phyloP scores from a whole-genome alignment of 2,113 vertebrate genomes.

The Callaeas wilsoni region DNA sequence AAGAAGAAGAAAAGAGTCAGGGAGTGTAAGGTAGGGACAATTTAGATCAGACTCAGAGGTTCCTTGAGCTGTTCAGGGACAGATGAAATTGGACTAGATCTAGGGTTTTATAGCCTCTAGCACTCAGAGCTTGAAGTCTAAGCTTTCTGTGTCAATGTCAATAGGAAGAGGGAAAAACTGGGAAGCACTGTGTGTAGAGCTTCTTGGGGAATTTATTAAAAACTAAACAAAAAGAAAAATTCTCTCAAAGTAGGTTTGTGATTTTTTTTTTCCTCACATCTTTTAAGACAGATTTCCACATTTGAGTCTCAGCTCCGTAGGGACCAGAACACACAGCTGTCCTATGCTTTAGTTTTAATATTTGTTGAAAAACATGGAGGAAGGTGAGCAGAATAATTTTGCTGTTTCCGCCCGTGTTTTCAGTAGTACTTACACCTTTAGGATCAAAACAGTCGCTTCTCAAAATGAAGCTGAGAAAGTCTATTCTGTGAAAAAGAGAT shows the following conservation, averaged over 20 bases:
- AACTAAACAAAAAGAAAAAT: not conserved
- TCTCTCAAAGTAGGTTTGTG: not conserved
- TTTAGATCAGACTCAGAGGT: not conserved
- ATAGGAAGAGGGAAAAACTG: not conserved
- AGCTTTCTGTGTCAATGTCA: not conserved
- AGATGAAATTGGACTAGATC: constrained; percentile 1
- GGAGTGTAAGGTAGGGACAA: not conserved
- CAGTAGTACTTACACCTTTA: not conserved
- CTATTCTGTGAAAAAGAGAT: not conserved
- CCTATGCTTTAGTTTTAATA: not conserved
- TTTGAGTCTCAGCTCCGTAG: not conserved
- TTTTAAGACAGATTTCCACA: not conserved
- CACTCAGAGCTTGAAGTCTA: not conserved
- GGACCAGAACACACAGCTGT: not conserved
- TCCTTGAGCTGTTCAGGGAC: not conserved
- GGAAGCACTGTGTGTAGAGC: not conserved
- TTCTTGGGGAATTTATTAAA: not conserved
- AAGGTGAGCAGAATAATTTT: not conserved
- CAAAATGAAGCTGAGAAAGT: not conserved
- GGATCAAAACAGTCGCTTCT: not conserved
- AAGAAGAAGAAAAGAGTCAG: not conserved
- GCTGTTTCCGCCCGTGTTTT: not conserved
- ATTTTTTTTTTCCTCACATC: not conserved
- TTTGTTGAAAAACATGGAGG: not conserved
- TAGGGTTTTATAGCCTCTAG: not conserved